Evolutionary conservation across 2,797 vertebrate species (phyloP).

Genomic region (Artibeus jamaicensis): DNA sequence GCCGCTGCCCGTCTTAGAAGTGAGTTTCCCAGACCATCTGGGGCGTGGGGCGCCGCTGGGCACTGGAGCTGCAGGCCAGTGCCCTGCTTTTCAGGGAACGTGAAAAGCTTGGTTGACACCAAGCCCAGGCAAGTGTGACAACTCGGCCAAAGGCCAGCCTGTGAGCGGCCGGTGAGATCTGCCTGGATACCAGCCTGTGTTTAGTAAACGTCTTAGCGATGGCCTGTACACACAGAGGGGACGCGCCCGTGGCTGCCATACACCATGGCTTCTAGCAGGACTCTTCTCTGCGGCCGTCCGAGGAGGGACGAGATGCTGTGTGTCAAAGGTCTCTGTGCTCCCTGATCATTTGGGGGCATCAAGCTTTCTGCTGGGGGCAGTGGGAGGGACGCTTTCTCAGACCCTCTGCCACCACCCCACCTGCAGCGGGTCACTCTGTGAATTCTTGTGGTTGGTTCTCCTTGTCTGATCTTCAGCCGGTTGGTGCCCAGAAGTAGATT

Average conservation of each 20-base stretch:
- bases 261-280: constrained; percentile 49
- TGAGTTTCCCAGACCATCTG: background rate
- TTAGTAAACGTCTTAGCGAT: constrained; percentile 44
- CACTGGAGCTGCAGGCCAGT: background rate
- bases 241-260: background rate
- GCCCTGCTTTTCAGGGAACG: background rate
- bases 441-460: background rate
- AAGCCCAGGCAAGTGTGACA: accelerated
- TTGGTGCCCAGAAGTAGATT: background rate
- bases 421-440: no score
- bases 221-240: background rate
- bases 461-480: background rate
- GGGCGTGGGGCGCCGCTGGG: background rate
- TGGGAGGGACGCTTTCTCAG: background rate
- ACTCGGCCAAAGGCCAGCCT: accelerated
- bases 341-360: background rate
- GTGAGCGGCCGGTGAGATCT: background rate
- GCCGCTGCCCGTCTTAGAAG: background rate
- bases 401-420: accelerated
- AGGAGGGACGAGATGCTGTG: constrained; percentile 49
- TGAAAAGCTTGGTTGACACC: background rate
- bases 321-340: constrained; percentile 63
- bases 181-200: constrained; percentile 73
- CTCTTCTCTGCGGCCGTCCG: background rate
- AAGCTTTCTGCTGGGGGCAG: background rate